Evolutionary conservation across 1,140 invertebrate species (phyloP).

Genomic region (Wiebesia pumilae): DNA sequence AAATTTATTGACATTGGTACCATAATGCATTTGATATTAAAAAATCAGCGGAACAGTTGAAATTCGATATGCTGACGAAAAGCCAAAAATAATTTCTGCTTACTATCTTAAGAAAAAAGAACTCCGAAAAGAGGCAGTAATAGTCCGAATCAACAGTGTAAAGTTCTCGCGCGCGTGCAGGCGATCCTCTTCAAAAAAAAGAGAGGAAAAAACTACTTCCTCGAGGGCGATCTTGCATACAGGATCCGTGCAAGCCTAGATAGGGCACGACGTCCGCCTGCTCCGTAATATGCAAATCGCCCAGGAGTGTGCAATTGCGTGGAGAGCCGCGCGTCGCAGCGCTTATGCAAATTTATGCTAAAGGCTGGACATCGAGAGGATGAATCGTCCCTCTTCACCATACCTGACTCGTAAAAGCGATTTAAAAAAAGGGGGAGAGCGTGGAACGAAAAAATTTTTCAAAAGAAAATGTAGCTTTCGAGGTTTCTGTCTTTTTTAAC

Average conservation of each 20-base stretch:
- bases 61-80: neutral
- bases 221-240: neutral
- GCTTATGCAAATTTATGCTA: constrained; percentile 64
- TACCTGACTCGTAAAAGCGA: constrained; percentile 51
- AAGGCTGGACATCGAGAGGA: constrained; percentile 58
- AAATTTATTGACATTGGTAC: neutral
- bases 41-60: neutral
- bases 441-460: constrained; percentile 27
- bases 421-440: constrained; percentile 3
- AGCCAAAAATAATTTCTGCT: neutral
- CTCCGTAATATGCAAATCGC: constrained; percentile 51
- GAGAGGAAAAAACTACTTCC: neutral
- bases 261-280: constrained; percentile 29
- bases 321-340: constrained; percentile 38
- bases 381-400: constrained; percentile 40
- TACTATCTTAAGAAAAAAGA: neutral
- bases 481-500: neutral
- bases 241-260: constrained; percentile 4
- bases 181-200: neutral
- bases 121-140: neutral
- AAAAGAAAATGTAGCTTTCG: constrained; percentile 9
- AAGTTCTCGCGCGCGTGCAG: neutral
- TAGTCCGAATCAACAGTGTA: neutral
- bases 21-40: neutral
- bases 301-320: constrained; percentile 44